phyloP scores from a whole-genome alignment of 2,113 vertebrate genomes.

The Marmota flaviventris region DNA sequence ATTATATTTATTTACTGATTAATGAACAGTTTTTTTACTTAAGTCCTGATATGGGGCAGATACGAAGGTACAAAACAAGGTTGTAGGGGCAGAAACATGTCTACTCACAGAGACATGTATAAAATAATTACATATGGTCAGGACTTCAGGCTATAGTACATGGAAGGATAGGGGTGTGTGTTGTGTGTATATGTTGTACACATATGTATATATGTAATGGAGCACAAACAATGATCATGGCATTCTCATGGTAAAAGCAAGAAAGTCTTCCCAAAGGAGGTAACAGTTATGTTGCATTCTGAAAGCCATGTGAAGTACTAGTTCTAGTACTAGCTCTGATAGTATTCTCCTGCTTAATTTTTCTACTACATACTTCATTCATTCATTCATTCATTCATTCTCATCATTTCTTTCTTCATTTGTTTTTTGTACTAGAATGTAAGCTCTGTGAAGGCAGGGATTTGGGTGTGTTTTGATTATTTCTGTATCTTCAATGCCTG shows the following conservation, averaged over 20 bases:
- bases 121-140: background rate
- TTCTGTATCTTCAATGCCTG: background rate
- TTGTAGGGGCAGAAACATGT: background rate
- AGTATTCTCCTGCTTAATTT: background rate
- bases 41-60: background rate
- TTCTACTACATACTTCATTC: background rate
- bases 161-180: background rate
- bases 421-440: background rate
- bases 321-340: background rate
- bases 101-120: background rate
- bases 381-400: background rate
- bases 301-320: background rate
- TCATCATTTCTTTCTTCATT: background rate
- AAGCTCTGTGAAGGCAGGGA: background rate
- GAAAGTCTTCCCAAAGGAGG: background rate
- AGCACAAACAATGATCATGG: background rate
- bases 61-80: background rate
- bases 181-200: background rate
- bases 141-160: background rate
- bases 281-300: background rate
- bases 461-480: constrained; percentile 35
- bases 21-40: background rate
- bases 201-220: background rate
- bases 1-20: constrained; percentile 10
- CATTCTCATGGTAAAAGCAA: background rate